Percentiles rank a stretch among this genome's conserved stretches.
phyloP scores from a whole-genome alignment of 1,140 invertebrate genomes.

The Drosophila sechellia region DNA sequence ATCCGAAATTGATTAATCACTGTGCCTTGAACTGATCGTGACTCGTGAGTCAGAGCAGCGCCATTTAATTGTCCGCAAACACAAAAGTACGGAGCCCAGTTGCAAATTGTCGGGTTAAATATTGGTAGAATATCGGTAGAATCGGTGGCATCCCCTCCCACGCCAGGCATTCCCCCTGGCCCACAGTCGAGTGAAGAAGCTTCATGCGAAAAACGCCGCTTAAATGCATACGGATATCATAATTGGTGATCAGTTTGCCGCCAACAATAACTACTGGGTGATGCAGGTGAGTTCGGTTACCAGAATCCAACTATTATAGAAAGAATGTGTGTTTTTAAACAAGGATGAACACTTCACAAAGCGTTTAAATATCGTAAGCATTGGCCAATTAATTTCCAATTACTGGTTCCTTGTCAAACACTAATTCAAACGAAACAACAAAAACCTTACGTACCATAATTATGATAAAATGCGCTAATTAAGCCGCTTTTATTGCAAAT shows the following conservation, averaged over 20 bases:
- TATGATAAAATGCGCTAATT: slow-evolving; percentile 69
- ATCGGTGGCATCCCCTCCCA: slow-evolving; percentile 13
- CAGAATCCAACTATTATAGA: neutral
- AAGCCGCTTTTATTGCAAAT: slow-evolving; percentile 57
- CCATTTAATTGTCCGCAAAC: slow-evolving; percentile 44
- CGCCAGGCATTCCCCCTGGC: slow-evolving; percentile 25
- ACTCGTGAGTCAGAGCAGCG: slow-evolving; percentile 56
- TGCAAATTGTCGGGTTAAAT: slow-evolving; percentile 30
- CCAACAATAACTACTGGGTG: slow-evolving; percentile 84
- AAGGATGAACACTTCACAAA: neutral
- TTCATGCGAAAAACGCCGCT: slow-evolving; percentile 70
- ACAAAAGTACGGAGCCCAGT: slow-evolving; percentile 21
- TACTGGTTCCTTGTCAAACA: slow-evolving; percentile 13
- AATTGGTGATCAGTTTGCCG: slow-evolving; percentile 84
- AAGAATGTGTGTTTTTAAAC: neutral
- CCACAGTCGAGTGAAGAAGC: slow-evolving; percentile 30
- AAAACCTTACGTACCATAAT: slow-evolving; percentile 56
- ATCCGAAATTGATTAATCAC: slow-evolving; percentile 29
- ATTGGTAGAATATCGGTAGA: slow-evolving; percentile 14
- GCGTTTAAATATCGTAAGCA: neutral
- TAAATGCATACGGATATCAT: slow-evolving; percentile 85
- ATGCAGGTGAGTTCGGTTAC: slow-evolving; percentile 76
- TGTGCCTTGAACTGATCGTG: slow-evolving; percentile 69
- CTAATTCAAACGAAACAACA: neutral
- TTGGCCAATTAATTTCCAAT: slow-evolving; percentile 1